phyloP scores from a whole-genome alignment of 2,113 vertebrate genomes.

The Scomber scombrus region DNA sequence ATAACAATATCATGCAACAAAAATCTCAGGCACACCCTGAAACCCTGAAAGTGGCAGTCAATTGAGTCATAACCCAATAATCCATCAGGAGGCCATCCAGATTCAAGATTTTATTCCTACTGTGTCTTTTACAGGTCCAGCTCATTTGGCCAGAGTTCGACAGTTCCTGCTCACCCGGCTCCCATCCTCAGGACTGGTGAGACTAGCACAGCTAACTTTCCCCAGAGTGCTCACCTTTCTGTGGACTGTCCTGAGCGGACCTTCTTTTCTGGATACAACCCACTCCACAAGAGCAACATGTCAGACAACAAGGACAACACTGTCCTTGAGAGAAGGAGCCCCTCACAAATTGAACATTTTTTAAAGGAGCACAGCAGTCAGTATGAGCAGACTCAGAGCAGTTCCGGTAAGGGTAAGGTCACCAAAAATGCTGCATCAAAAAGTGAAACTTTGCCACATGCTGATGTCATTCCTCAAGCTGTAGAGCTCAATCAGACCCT shows the following conservation, averaged over 20 bases:
- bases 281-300: neutral
- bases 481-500: neutral
- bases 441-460: neutral
- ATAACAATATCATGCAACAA: neutral
- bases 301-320: neutral
- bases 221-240: neutral
- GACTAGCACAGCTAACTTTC: constrained; percentile 11
- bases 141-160: constrained; percentile 80
- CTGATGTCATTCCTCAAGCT: neutral
- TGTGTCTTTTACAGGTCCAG: constrained; percentile 62
- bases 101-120: neutral
- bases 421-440: neutral
- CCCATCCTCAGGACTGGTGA: constrained; percentile 69
- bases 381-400: neutral
- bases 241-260: neutral
- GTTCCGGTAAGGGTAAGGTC: neutral
- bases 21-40: neutral
- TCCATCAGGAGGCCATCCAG: neutral
- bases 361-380: neutral
- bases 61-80: neutral
- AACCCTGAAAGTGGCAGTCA: neutral
- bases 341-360: neutral
- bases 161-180: constrained; percentile 69
- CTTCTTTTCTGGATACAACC: neutral
- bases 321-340: constrained; percentile 3